Evolutionary conservation across 2,888 invertebrate genomes (phyloP).

Genomic region (Erebia epiphron): DNA sequence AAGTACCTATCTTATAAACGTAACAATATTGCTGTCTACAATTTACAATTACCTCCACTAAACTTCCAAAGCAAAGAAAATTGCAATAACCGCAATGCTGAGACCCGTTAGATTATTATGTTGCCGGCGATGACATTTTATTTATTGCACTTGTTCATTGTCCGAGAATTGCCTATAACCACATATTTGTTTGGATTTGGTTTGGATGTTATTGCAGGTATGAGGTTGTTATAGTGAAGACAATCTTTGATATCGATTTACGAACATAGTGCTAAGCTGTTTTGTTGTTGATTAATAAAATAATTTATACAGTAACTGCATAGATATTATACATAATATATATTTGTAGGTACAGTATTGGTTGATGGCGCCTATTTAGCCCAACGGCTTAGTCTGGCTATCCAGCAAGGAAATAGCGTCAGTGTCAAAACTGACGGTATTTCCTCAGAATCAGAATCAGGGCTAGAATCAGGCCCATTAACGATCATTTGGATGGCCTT

Average conservation of each 20-base stretch:
- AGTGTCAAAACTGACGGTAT: too few species aligned
- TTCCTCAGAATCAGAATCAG: too few species aligned
- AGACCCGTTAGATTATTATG: conserved; percentile 21
- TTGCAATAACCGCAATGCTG: conserved; percentile 20
- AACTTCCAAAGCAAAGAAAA: conserved; percentile 17
- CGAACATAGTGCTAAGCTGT: too few species aligned
- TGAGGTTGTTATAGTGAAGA: neutral
- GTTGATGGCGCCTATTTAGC: too few species aligned
- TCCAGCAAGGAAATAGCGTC: too few species aligned
- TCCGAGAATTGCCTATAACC: conserved; percentile 20
- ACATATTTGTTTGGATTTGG: conserved; percentile 17
- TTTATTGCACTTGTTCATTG: conserved; percentile 27
- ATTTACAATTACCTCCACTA: conserved; percentile 25
- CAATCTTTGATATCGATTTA: neutral
- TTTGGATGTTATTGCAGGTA: conserved; percentile 3
- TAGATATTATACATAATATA: too few species aligned
- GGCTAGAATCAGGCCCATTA: too few species aligned
- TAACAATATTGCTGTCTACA: conserved; percentile 12
- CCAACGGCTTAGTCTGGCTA: too few species aligned
- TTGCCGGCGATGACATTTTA: conserved; percentile 15
- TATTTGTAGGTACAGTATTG: too few species aligned
- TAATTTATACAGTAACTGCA: too few species aligned
- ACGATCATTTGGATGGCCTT: too few species aligned
- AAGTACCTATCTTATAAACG: conserved; percentile 11
- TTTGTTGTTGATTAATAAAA: too few species aligned